These are phyloP conservation scores for Lamprotornis superbus DNA, from an alignment of 2,113 vertebrate species.

Conservation along the genomic window DNA sequence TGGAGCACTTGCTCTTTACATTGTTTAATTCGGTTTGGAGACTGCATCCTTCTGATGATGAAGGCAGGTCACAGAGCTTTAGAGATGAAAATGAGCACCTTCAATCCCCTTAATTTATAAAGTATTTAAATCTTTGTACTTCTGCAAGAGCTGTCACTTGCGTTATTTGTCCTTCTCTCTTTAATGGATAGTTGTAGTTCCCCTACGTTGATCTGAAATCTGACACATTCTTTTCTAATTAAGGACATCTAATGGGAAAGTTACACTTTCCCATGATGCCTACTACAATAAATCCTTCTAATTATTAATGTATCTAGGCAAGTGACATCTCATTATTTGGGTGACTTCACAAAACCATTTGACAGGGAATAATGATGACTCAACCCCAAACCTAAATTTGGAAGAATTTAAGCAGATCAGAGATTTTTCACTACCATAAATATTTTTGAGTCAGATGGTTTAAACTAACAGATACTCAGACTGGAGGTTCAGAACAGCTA, in stretches of 20 bases:
- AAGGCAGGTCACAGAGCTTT: conserved; percentile 8
- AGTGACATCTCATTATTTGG: conserved; percentile 64
- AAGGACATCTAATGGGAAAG: conserved; percentile 59
- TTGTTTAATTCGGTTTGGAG: conserved; percentile 10
- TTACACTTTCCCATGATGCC: conserved; percentile 49
- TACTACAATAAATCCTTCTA: conserved; percentile 48
- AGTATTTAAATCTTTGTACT: conserved; percentile 58
- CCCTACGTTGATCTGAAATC: conserved; percentile 29
- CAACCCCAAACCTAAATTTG: conserved; percentile 17
- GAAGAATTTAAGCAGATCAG: conserved; percentile 4
- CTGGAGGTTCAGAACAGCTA: neutral
- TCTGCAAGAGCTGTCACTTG: conserved; percentile 37
- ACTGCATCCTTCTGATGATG: neutral
- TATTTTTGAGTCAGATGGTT: neutral
- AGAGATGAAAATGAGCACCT: conserved; percentile 43
- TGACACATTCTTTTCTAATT: conserved; percentile 57
- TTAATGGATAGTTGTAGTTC: conserved; percentile 16
- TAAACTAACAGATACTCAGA: neutral
- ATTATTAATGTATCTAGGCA: conserved; percentile 53
- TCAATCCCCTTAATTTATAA: conserved; percentile 59
- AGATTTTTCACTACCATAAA: neutral
- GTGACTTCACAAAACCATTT: conserved; percentile 61
- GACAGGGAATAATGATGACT: conserved; percentile 48
- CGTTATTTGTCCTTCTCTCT: conserved; percentile 2
- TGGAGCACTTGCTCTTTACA: neutral